Percentiles rank a stretch among this genome's conserved stretches.
Conservation (phyloP, 2,113 vertebrate genomes). For the Propithecus coquereli region DNA sequence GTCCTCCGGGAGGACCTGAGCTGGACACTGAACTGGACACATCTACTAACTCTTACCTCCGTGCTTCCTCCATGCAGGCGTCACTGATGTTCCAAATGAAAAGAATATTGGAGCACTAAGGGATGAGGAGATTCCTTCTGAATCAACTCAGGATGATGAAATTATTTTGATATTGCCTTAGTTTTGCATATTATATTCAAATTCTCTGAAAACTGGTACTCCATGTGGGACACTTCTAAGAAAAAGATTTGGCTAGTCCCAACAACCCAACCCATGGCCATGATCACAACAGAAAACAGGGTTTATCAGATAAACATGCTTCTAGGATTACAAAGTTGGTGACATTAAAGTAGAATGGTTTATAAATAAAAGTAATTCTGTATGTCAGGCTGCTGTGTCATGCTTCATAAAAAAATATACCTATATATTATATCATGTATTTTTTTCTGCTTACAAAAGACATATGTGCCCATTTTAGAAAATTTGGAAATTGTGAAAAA, state of each 20-base stretch:
- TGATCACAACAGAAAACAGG: slow-evolving; percentile 38
- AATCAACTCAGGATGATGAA: slow-evolving; percentile 21
- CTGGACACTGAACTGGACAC: background rate
- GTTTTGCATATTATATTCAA: slow-evolving; percentile 19
- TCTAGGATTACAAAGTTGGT: slow-evolving; percentile 41
- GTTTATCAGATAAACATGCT: slow-evolving; percentile 44
- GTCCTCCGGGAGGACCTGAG: background rate
- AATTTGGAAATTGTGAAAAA: background rate
- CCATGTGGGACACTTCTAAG: slow-evolving; percentile 22
- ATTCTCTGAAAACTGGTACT: slow-evolving; percentile 52
- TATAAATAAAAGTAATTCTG: slow-evolving; percentile 19
- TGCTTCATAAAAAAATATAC: background rate
- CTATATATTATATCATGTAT: background rate
- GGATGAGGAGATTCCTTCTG: slow-evolving; percentile 6
- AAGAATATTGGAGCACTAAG: background rate
- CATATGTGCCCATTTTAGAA: background rate
- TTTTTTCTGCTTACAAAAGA: slow-evolving; percentile 14
- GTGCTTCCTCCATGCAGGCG: background rate
- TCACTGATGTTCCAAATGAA: background rate
- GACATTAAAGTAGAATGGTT: background rate
- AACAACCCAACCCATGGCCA: slow-evolving; percentile 27
- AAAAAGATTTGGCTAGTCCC: slow-evolving; percentile 32
- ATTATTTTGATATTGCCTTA: slow-evolving; percentile 46
- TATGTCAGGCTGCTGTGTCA: background rate
- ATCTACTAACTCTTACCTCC: background rate